Evolutionary conservation across 2,113 vertebrate genomes (phyloP).

Genomic region (Scolopax mira): DNA sequence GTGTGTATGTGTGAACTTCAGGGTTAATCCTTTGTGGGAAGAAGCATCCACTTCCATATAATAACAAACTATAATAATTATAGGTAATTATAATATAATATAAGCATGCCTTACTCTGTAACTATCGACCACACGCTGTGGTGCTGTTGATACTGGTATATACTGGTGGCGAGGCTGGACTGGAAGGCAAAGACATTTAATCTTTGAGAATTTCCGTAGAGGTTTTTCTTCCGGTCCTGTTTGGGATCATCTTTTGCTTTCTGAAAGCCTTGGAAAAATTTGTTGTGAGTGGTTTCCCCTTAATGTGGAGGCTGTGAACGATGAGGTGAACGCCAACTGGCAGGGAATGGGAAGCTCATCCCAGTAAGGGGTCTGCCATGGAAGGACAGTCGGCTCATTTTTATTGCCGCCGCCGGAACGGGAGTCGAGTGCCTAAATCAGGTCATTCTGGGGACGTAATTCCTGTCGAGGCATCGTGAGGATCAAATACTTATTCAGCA

Average conservation of each 20-base stretch:
- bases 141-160: not conserved
- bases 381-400: not conserved
- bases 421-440: not conserved
- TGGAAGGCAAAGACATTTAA: no score
- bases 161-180: no score
- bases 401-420: not conserved
- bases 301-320: not conserved
- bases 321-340: not conserved
- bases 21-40: not conserved
- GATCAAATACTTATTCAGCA: not conserved
- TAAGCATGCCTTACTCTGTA: no score
- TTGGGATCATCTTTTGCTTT: not conserved
- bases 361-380: not conserved
- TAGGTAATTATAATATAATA: not conserved
- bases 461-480: not conserved
- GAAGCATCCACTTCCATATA: not conserved
- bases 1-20: not conserved
- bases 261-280: not conserved
- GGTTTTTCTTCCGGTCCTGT: not conserved
- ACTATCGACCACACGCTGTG: no score
- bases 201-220: not conserved
- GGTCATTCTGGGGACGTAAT: not conserved
- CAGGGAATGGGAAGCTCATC: not conserved
- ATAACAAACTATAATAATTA: not conserved
- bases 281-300: not conserved